Base-by-base conservation (phyloP, 2,113 vertebrate species). In the Odontesthes bonariensis region DNA sequence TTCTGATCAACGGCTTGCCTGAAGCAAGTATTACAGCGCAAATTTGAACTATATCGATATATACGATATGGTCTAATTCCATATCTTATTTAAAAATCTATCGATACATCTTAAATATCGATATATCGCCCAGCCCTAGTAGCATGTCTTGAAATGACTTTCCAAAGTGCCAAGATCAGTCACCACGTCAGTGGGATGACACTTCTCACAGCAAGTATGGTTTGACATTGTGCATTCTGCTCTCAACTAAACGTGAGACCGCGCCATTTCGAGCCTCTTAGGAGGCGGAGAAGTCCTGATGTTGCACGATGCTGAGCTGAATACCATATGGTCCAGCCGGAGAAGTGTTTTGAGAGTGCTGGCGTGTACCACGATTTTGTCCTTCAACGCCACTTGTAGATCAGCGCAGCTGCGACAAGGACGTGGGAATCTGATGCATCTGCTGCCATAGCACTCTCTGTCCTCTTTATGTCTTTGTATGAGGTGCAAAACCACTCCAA, bases 161-260 rank as follows among this genome's bases (percentile, higher is more conserved):
- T 89, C 73, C 58, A 73, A 85, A 90, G 85, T 87, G 78, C 53
- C 73, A 53, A 67, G 51, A 84, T 91, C 65, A 79, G 80, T 78
- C 84, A 51, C 89, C 56, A 70, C 62, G 70, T 84, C 51, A 58
- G 59, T 58, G 58, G 64, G 79, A 88, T 87, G 84, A 77, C 86
- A 86, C 86, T 82, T 86, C 79, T 77, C 75, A 75, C 60, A 70
- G 76, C 76, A 65, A 90, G 82, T 83, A 61, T 38, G 19, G 63
- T 74, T 72, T 90, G 90, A 91, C 91, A 85, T 87, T 91, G 88
- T 57, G 62, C 78, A 72, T 70, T 47, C 68, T 70, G 22, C 75
- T 73, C 77, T 85, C 81, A 19, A 58, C 33, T 71, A 82, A 66
- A 82, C 53, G 67, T 20, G 47, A 82, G 83, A n/a, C 60, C 66